Evolutionary conservation across 2,888 invertebrate genomes (phyloP), one percentile per base, ranked within the genome.

Genomic region (Lumbricus terrestris): DNA sequence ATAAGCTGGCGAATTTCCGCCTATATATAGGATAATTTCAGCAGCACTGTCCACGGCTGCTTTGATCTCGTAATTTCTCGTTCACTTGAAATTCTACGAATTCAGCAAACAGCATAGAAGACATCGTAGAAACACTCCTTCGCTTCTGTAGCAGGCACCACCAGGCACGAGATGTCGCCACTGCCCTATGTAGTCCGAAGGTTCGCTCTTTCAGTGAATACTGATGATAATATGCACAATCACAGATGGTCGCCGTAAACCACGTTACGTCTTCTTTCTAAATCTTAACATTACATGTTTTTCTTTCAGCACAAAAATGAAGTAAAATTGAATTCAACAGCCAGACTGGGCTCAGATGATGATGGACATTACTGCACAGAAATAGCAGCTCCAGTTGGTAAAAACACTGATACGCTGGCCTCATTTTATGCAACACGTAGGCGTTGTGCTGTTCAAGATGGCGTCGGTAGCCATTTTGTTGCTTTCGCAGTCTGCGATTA

Each of bases 391-490:
- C 3, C 5, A 54, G 4, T 29, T 29, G 23, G 11, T 29, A 23
- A 0, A n/a, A 54, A 54, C 29, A 54, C 29, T 54, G 54, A 54
- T 54, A 4, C 3, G 54, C 54, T 23, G 54, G 54, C 4, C 69
- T n/a, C 69, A 69, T 69, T 69, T 69, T 69, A 29, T n/a, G 69
- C 69, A 8, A n/a, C 69, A 11, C 8, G 69, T n/a, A 69, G 69
- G n/a, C 69, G n/a, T 6, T n/a, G 0, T 69, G 6, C 69, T 69
- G 8, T n/a, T 69, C 2, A 69, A 8, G 47, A 69, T 69, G 69
- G 69, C 69, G 69, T 69, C 69, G 69, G 69, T n/a, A 69, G 69
- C 69, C 69, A 69, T 69, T 69, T 69, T 69, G n/a, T 69, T 69
- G 29, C 69, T 5, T 69, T n/a, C 8, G 69, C 29, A 2, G 4